Evolutionary conservation across 2,113 vertebrate species (phyloP).

Genomic region (Lamprologus ornatipinnis): DNA sequence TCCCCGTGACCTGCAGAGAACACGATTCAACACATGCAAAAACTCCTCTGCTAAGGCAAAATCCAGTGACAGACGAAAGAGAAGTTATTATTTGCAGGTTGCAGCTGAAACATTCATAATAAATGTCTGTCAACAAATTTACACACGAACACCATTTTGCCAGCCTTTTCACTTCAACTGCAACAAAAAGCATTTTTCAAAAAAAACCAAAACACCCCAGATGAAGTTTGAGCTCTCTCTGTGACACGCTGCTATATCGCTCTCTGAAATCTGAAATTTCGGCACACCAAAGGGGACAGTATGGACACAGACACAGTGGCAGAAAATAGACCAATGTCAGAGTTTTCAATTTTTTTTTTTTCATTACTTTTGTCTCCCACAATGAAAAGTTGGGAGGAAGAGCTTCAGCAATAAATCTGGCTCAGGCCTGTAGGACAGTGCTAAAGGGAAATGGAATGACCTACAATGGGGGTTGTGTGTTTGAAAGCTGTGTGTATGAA

Average conservation of each 20-base stretch:
- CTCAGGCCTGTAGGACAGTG: not conserved
- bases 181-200: not conserved
- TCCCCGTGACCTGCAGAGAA: constrained; percentile 79
- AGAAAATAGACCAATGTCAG: not conserved
- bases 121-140: not conserved
- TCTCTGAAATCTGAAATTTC: constrained; percentile 62
- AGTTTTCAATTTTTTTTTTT: not conserved
- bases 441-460: not conserved
- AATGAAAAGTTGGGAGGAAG: not conserved
- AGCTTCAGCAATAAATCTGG: constrained; percentile 15
- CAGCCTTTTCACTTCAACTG: not conserved
- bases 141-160: not conserved
- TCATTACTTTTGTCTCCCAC: not conserved
- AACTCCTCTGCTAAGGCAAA: not conserved
- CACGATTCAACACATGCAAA: constrained; percentile 17
- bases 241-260: not conserved
- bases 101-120: not conserved
- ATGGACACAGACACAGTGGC: constrained; percentile 50
- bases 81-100: not conserved
- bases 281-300: constrained; percentile 57
- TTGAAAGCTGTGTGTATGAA: constrained; percentile 31
- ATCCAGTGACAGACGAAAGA: not conserved
- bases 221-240: not conserved
- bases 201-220: not conserved
- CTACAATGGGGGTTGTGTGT: not conserved